phyloP scores from a whole-genome alignment of 2,797 vertebrate species.

The Tenualosa thibaudeaui region DNA sequence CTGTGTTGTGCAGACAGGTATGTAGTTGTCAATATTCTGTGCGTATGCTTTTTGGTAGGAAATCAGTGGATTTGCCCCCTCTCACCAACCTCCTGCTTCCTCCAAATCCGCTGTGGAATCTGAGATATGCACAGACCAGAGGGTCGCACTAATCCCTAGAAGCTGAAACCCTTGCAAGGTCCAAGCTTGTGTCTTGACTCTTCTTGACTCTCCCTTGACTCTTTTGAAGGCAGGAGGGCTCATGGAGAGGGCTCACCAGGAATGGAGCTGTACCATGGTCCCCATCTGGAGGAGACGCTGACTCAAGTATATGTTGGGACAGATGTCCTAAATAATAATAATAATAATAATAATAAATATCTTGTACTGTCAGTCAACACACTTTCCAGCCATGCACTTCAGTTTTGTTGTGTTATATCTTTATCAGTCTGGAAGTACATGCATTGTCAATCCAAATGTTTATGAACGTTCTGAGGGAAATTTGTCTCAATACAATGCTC shows the following conservation, averaged over 20 bases:
- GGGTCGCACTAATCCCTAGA: constrained; percentile 37
- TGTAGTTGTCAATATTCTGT: not conserved
- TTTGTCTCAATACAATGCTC: no score
- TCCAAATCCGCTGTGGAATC: constrained; percentile 54
- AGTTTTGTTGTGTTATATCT: no score
- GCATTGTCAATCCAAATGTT: no score
- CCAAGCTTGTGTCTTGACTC: not conserved
- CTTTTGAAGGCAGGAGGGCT: not conserved
- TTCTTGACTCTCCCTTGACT: not conserved
- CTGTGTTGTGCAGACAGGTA: not conserved
- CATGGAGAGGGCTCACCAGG: not conserved
- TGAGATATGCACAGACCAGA: constrained; percentile 36
- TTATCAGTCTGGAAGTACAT: not conserved
- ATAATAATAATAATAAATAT: no score
- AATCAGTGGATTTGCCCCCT: constrained; percentile 14
- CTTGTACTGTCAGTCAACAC: no score
- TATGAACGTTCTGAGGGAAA: no score
- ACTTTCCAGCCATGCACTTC: no score
- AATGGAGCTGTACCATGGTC: not conserved
- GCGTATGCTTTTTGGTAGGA: constrained; percentile 7
- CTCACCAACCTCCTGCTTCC: constrained; percentile 36
- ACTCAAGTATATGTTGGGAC: not conserved
- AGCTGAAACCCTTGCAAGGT: constrained; percentile 27
- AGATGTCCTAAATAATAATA: not conserved
- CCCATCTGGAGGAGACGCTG: not conserved